phyloP scores from a whole-genome alignment of 1,140 invertebrate genomes.

The Hirudo medicinalis region DNA sequence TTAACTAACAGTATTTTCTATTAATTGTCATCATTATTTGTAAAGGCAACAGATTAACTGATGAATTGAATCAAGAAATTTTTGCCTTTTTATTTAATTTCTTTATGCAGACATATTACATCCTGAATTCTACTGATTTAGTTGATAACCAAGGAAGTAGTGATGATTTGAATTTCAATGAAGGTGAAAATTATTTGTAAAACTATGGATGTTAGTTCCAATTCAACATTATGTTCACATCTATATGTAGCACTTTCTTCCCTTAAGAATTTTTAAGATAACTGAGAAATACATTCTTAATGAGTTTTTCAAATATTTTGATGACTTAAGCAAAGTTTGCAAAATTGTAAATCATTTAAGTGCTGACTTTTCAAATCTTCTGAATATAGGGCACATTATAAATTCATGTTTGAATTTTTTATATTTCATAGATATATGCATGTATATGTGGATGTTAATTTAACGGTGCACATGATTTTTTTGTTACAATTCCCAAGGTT shows the following conservation, averaged over 20 bases:
- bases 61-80: not conserved
- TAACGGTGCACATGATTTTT: not conserved
- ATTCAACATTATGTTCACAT: no score
- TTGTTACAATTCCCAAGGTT: conserved; percentile 27
- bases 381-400: no score
- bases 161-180: not conserved
- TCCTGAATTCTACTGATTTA: not conserved
- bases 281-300: not conserved
- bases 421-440: no score
- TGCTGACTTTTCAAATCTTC: no score
- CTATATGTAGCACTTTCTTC: no score
- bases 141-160: not conserved
- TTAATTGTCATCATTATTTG: not conserved
- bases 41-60: not conserved
- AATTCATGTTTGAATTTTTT: no score
- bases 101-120: conserved; percentile 1
- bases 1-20: not conserved
- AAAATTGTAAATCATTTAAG: no score
- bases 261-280: no score
- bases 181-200: not conserved
- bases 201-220: not conserved
- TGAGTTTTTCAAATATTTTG: not conserved
- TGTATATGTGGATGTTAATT: not conserved
- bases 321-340: no score
- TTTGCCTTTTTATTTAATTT: not conserved